Evolutionary conservation across 2,113 vertebrate species (phyloP).

Genomic region (Seriola dumerili): DNA sequence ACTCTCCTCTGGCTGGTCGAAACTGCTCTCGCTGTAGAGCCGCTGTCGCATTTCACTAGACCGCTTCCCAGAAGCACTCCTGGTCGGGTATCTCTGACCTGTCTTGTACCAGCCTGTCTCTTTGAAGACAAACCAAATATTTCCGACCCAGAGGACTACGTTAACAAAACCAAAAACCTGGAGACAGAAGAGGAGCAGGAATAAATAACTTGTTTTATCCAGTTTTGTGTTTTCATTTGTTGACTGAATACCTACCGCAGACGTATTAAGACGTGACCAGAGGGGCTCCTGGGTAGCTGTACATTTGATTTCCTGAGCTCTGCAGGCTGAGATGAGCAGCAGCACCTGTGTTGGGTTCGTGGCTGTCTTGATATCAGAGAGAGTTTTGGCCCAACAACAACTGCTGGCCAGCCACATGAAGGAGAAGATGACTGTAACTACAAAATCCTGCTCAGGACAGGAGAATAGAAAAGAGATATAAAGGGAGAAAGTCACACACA

Average conservation of each 20-base stretch:
- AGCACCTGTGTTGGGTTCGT: constrained; percentile 92
- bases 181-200: constrained; percentile 5
- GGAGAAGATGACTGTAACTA: constrained; percentile 94
- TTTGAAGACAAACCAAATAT: constrained; percentile 99
- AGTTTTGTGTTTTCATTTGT: background rate
- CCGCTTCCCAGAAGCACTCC: constrained; percentile 90
- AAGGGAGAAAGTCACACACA: background rate
- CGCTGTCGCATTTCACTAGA: constrained; percentile 88
- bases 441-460: constrained; percentile 89
- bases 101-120: constrained; percentile 98
- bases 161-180: constrained; percentile 98
- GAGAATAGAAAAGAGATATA: constrained; percentile 2
- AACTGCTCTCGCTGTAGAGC: constrained; percentile 89
- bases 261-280: constrained; percentile 95
- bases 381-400: constrained; percentile 95
- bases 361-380: constrained; percentile 93
- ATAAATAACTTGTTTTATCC: background rate
- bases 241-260: constrained; percentile 86
- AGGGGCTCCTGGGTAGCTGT: constrained; percentile 88
- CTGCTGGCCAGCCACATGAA: constrained; percentile 95
- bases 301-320: constrained; percentile 91
- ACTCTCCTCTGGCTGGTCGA: constrained; percentile 78
- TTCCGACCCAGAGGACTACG: constrained; percentile 96
- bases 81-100: constrained; percentile 88
- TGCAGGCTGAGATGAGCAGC: constrained; percentile 93